Percentiles rank a stretch among this genome's conserved stretches.
Conservation (phyloP, 2,888 invertebrate species). For the Hydrotaea cyrtoneurina region DNA sequence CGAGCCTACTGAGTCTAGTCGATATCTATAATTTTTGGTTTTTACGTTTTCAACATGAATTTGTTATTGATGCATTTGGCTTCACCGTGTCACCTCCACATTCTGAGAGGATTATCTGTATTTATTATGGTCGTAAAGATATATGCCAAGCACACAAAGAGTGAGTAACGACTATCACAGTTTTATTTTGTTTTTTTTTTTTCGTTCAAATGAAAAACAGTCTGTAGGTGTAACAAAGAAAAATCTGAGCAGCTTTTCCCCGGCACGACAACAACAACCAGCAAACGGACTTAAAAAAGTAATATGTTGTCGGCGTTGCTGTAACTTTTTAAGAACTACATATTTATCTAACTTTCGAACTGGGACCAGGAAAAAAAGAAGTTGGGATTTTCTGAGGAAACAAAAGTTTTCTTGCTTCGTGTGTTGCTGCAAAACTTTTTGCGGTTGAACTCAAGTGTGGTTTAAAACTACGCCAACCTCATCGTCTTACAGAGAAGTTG, state of each 20-base stretch:
- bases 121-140: not conserved
- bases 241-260: not conserved
- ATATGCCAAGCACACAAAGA: not conserved
- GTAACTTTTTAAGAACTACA: conserved; percentile 17
- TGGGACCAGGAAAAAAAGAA: not conserved
- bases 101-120: not conserved
- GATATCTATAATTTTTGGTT: too few species aligned
- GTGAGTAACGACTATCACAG: not conserved
- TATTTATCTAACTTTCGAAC: conserved; percentile 6
- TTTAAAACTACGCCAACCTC: conserved; percentile 43
- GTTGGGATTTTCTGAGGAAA: conserved; percentile 16
- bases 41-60: too few species aligned
- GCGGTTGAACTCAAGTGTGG: conserved; percentile 62
- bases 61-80: too few species aligned
- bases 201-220: conserved; percentile 21
- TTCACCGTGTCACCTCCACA: not conserved
- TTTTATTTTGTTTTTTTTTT: too few species aligned
- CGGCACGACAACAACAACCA: not conserved
- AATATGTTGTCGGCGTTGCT: not conserved
- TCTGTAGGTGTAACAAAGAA: conserved; percentile 57
- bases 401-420: conserved; percentile 52
- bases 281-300: not conserved
- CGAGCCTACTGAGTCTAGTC: too few species aligned
- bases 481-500: conserved; percentile 13
- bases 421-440: conserved; percentile 47